Base-by-base conservation (phyloP, 1,140 invertebrate genomes). In the Drosophila kurseongensis region DNA sequence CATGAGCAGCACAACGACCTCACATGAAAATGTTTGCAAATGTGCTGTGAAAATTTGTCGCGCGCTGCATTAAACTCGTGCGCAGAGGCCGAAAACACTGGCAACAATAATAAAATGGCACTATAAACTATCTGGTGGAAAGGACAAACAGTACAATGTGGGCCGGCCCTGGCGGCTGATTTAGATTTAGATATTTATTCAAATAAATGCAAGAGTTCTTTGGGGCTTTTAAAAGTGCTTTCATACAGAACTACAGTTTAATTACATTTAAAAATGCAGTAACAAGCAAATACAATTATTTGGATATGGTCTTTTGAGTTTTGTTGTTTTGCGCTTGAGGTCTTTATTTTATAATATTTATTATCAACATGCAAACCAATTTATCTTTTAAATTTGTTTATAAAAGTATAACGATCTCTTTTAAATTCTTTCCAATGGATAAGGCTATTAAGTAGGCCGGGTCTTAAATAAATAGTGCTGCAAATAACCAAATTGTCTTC, bases 31-130 rank as follows among this genome's bases (percentile, higher is more conserved):
- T 74, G 69, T 63, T 57, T 85, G 81, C 65, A 82, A 88, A 79
- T 86, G 75, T 82, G 66, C 78, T 85, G 78, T 81, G 82, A 86
- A 86, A 86, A 86, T 86, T 84, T 86, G 82, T 75, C 73, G 74
- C 66, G 76, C 72, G 79, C 80, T 76, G 83, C 83, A 88, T 86
- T 86, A 88, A 76, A 68, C 78, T 88, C 67, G 63, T 79, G 63
- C 76, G 75, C 83, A 84, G 55, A 47, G 42, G 23, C 56, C 54
- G 40, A 54, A 54, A 75, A 66, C 55, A 66, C 40, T 55, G 58
- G 42, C 52, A 73, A 67, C 57, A 79, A 79, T 41, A 63, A 56
- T 57, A 75, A 67, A 76, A 75, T 59, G 55, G 36, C 74, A 58
- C 72, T 59, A 75, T 67, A 75, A 75, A 76, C 72, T 76, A 76